These are phyloP conservation scores for Falco cherrug DNA, from an alignment of 2,797 vertebrate genomes.

Conservation along the genomic window DNA sequence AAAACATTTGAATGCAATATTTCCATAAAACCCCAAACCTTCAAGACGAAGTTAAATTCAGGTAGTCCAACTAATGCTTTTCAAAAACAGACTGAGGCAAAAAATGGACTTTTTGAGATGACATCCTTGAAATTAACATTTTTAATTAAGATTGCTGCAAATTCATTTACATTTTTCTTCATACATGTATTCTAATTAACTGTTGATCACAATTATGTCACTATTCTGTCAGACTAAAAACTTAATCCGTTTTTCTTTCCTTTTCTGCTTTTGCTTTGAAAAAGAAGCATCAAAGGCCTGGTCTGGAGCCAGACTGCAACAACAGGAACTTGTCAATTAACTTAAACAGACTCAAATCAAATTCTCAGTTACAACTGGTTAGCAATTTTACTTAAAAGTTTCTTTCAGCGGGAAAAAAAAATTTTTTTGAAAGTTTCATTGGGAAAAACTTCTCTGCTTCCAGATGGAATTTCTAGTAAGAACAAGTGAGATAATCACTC, in stretches of 20 bases:
- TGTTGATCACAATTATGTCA: neutral
- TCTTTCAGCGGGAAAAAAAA: neutral
- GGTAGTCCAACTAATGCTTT: neutral
- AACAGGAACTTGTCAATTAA: neutral
- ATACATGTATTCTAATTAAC: neutral
- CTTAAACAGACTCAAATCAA: neutral
- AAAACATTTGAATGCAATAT: neutral
- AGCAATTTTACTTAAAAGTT: neutral
- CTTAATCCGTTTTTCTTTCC: neutral
- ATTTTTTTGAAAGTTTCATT: neutral
- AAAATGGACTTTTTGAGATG: neutral
- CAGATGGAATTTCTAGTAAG: constrained; percentile 30
- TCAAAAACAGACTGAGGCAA: neutral
- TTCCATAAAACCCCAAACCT: neutral
- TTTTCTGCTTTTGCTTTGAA: neutral
- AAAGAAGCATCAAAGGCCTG: neutral
- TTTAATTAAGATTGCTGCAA: neutral
- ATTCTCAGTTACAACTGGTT: neutral
- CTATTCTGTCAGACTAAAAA: neutral
- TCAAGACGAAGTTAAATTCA: neutral
- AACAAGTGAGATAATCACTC: constrained; percentile 2
- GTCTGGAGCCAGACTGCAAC: neutral
- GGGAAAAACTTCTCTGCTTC: neutral
- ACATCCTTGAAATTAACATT: neutral
- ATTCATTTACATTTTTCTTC: neutral